These are phyloP conservation scores for Lycodopsis pacificus DNA, from an alignment of 2,797 vertebrate genomes.

Conservation along the genomic window DNA sequence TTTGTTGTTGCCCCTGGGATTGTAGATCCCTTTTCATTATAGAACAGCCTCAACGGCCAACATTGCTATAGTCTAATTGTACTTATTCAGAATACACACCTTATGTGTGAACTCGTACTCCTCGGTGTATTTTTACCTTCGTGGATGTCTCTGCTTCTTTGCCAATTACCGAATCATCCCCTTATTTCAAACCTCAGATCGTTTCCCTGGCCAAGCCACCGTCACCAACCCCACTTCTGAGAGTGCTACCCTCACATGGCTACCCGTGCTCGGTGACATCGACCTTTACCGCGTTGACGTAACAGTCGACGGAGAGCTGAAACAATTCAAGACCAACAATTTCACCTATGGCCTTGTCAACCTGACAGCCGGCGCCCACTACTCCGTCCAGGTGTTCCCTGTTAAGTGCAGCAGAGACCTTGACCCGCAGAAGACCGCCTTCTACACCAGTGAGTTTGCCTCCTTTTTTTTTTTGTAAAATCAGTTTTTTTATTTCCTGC, in stretches of 20 bases:
- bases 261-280: slow-evolving; percentile 16
- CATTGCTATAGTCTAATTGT: no score
- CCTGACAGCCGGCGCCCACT: slow-evolving; percentile 67
- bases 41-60: no score
- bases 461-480: no score
- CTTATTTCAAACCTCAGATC: slow-evolving; percentile 62
- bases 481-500: neutral
- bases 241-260: slow-evolving; percentile 61
- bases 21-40: neutral
- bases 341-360: neutral
- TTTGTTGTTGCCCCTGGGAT: neutral
- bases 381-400: slow-evolving; percentile 72
- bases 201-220: slow-evolving; percentile 22
- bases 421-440: slow-evolving; percentile 57
- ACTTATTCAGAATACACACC: neutral
- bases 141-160: no score
- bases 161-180: neutral
- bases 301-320: fast-evolving
- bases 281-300: slow-evolving; percentile 65
- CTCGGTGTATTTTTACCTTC: neutral
- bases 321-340: fast-evolving
- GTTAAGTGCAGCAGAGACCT: slow-evolving; percentile 76
- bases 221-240: neutral
- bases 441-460: slow-evolving; percentile 80
- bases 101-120: neutral